These are phyloP conservation scores for Eristalinus aeneus DNA, from an alignment of 2,888 invertebrate genomes.

Conservation along the genomic window DNA sequence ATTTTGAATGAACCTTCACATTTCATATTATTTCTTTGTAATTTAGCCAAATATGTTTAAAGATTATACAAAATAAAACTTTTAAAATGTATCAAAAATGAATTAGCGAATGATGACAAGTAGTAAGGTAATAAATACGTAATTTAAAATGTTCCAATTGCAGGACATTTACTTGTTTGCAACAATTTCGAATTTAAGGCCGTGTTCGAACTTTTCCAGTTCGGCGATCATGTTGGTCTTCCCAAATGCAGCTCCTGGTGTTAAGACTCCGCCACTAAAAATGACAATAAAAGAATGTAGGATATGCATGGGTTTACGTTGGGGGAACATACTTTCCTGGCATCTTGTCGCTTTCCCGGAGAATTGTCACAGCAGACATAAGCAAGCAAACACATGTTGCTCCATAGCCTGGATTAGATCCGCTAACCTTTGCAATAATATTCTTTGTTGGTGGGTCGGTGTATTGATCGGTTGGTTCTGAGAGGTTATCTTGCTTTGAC, in stretches of 20 bases:
- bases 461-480: conserved; percentile 82
- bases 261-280: conserved; percentile 91
- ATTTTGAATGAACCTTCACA: neutral
- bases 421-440: conserved; percentile 84
- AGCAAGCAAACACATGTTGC: conserved; percentile 89
- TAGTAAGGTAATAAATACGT: conserved; percentile 53
- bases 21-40: conserved; percentile 1
- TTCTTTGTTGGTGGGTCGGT: conserved; percentile 84
- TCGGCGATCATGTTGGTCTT: conserved; percentile 89
- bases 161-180: conserved; percentile 75
- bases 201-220: conserved; percentile 85
- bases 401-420: conserved; percentile 86
- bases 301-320: neutral
- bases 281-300: conserved; percentile 56
- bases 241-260: conserved; percentile 92
- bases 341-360: conserved; percentile 89
- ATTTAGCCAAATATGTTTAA: conserved; percentile 25
- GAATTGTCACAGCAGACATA: conserved; percentile 87
- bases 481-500: conserved; percentile 83
- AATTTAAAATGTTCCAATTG: conserved; percentile 6
- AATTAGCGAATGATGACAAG: conserved; percentile 22
- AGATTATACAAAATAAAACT: conserved; percentile 1
- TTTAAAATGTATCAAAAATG: conserved; percentile 25
- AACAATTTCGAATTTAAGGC: conserved; percentile 86
- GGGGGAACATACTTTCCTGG: conserved; percentile 85